These are phyloP conservation scores for Puma concolor DNA, from an alignment of 2,113 vertebrate species.

Conservation along the genomic window DNA sequence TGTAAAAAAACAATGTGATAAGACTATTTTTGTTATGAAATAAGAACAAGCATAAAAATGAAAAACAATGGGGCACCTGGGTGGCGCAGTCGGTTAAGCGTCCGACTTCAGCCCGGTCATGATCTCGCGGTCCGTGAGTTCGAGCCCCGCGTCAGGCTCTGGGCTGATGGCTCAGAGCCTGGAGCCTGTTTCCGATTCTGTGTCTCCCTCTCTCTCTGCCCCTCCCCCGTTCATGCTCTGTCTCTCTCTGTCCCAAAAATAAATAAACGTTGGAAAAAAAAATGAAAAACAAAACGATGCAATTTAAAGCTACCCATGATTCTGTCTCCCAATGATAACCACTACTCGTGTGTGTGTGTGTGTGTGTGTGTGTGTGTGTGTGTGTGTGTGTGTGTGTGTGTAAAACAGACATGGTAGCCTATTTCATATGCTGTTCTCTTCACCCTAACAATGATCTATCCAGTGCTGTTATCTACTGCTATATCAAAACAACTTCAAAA, in stretches of 20 bases:
- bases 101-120: too few species aligned
- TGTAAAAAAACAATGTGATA: neutral
- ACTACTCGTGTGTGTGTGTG: neutral
- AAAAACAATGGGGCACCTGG: neutral
- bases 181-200: too few species aligned
- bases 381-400: neutral
- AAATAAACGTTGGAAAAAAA: neutral
- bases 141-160: too few species aligned
- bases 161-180: too few species aligned
- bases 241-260: too few species aligned
- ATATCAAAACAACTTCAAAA: neutral
- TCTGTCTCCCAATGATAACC: neutral
- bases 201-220: too few species aligned
- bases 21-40: slow-evolving; percentile 35
- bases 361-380: neutral
- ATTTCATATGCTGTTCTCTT: slow-evolving; percentile 18
- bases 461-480: neutral
- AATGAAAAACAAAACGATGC: neutral
- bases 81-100: too few species aligned
- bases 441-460: neutral
- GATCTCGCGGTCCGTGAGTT: too few species aligned
- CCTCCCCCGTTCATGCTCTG: too few species aligned
- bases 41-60: slow-evolving; percentile 5
- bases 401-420: neutral
- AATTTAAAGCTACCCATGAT: neutral